Evolutionary conservation across 2,113 vertebrate species (phyloP), one percentile per base, ranked within the genome.

Genomic region (Trichomycterus rosablanca): DNA sequence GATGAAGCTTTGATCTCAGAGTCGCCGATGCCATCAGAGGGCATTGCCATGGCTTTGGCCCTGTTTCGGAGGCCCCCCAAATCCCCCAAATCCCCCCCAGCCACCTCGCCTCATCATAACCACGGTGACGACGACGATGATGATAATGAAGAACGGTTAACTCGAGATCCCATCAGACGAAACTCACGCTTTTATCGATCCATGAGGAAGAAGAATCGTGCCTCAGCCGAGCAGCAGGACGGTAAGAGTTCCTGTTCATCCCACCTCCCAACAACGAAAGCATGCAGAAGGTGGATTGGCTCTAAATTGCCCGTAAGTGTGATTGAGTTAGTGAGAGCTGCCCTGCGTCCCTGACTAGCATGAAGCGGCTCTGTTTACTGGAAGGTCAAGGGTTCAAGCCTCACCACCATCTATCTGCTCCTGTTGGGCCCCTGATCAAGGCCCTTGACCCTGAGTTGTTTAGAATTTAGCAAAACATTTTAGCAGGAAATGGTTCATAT

Each of bases 181-280:
- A 86, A 88, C 71, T 87, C 85, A 0, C 76, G 85, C 19, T 87
- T 87, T 61, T 87, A 87, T 66, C 62, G 83, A 0, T 86, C 84
- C 4, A 84, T 87, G 84, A 83, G 86, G 61, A 88, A 76, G 67
- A 84, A 84, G 74, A 85, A 68, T 55, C 22, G 3, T 0, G 16
- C 11, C 0, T 39, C 66, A 5, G 53, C 71, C 9, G 76, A 76
- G 5, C 69, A 63, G n/a, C 14, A 66, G 58, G 63, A 80, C 39
- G 72, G 82, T 84, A 74, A 83, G 40, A 18, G 55, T n/a, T n/a
- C n/a, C 5, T 40, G 4, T 40, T 15, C 12, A 40, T 40, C 5
- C 4, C 9, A 35, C 14, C 9, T 35, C 9, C 30, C 9, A 9
- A 5, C 46, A 3, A 12, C 10, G 20, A 11, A 20, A n/a, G n/a